Percentiles rank a stretch among this genome's conserved stretches.
phyloP scores from a whole-genome alignment of 2,113 vertebrate genomes.

The Opisthocomus hoazin region DNA sequence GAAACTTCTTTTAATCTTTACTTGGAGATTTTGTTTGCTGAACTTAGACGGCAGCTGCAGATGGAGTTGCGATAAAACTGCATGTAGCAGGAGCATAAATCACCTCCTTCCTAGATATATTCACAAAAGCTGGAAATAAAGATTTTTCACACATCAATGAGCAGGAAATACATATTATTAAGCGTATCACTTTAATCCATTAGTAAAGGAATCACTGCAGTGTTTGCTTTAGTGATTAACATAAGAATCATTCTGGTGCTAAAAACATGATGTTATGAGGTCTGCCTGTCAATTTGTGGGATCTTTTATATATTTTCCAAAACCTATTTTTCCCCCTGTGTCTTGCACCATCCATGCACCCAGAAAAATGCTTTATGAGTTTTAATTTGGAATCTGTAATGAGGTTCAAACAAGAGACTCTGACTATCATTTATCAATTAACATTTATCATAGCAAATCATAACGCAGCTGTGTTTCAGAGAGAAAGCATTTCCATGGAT shows the following conservation, averaged over 20 bases:
- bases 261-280: background rate
- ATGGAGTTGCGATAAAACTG: background rate
- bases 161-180: background rate
- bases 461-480: slow-evolving; percentile 48
- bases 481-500: slow-evolving; percentile 53
- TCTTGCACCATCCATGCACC: background rate
- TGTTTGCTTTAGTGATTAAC: background rate
- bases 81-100: background rate
- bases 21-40: background rate
- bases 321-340: background rate
- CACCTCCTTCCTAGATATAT: background rate
- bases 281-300: background rate
- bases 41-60: background rate
- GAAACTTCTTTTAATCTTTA: background rate
- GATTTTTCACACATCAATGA: background rate
- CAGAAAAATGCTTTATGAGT: background rate
- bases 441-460: slow-evolving; percentile 60
- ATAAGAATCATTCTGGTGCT: background rate
- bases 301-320: background rate
- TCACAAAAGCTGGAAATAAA: background rate
- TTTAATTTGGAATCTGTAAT: slow-evolving; percentile 30
- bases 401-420: slow-evolving; percentile 28
- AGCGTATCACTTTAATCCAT: background rate
- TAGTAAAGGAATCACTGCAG: background rate
- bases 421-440: slow-evolving; percentile 65